Percentiles rank a stretch among this genome's conserved stretches.
Evolutionary conservation across 2,888 invertebrate genomes (phyloP).

Genomic region (Stratiomys singularior): DNA sequence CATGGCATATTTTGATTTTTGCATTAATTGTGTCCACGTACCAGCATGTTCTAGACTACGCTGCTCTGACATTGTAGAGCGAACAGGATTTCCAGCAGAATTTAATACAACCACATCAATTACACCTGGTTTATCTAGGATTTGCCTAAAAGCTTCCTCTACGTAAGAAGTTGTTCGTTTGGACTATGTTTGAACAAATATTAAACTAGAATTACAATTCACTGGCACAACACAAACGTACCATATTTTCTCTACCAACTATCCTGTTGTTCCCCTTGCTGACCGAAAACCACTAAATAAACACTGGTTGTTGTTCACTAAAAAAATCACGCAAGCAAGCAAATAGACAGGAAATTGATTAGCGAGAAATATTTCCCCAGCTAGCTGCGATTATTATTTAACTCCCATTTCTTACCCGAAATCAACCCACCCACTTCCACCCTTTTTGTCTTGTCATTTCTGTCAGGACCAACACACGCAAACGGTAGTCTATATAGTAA

Average conservation of each 20-base stretch:
- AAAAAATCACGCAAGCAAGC: conserved; percentile 11
- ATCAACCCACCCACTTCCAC: neutral
- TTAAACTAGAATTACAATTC: neutral
- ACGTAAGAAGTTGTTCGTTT: conserved; percentile 61
- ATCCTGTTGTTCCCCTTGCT: neutral
- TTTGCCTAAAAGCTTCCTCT: conserved; percentile 58
- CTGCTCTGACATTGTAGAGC: conserved; percentile 58
- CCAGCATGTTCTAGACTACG: conserved; percentile 60
- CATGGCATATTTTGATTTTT: conserved; percentile 59
- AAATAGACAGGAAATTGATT: conserved; percentile 28
- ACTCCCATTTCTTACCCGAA: neutral
- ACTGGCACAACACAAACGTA: neutral
- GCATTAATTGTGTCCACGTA: conserved; percentile 59
- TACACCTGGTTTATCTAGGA: conserved; percentile 58
- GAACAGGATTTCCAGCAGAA: conserved; percentile 60
- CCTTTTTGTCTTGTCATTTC: no score
- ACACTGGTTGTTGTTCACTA: neutral
- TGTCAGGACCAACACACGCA: neutral
- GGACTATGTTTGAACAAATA: conserved; percentile 9
- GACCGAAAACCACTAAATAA: conserved; percentile 2
- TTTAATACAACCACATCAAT: conserved; percentile 61
- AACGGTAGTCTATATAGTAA: neutral
- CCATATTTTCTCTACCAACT: neutral
- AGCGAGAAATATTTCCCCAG: conserved; percentile 24
- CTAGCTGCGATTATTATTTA: conserved; percentile 21